Evolutionary conservation across 1,140 invertebrate species (phyloP).

Genomic region (Solen grandis): DNA sequence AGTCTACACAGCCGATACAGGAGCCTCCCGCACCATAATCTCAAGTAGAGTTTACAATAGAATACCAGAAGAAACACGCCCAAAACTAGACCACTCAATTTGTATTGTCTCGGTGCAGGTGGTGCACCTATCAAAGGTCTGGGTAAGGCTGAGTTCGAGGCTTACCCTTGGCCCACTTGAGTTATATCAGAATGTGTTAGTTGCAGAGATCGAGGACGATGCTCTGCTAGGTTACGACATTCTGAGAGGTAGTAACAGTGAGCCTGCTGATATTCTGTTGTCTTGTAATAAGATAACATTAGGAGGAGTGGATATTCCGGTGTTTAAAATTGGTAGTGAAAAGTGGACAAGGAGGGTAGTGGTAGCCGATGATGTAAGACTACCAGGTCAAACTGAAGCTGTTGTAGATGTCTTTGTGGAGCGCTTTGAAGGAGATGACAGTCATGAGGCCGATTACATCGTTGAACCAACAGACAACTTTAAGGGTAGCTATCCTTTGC

Average conservation of each 20-base stretch:
- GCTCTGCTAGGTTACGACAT: no score
- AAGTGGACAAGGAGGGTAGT: neutral
- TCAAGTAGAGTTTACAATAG: slow-evolving; percentile 1
- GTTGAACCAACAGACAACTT: slow-evolving; percentile 9
- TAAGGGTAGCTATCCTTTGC: slow-evolving; percentile 4
- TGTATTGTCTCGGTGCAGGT: no score
- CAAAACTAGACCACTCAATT: neutral
- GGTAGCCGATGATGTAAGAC: slow-evolving; percentile 3
- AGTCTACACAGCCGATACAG: slow-evolving; percentile 11
- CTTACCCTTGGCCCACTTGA: slow-evolving; percentile 9
- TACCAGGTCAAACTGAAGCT: slow-evolving; percentile 20
- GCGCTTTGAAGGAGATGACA: slow-evolving; percentile 24
- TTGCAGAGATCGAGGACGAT: slow-evolving; percentile 44
- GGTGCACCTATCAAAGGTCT: neutral
- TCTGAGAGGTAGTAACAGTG: slow-evolving; percentile 9
- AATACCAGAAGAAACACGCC: neutral
- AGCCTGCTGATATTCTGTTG: slow-evolving; percentile 19
- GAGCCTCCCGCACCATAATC: slow-evolving; percentile 1
- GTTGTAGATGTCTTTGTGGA: slow-evolving; percentile 13
- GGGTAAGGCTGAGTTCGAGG: slow-evolving; percentile 17
- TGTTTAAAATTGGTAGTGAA: neutral
- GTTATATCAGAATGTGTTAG: slow-evolving; percentile 15
- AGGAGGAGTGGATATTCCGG: neutral
- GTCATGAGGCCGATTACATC: slow-evolving; percentile 2
- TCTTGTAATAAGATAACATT: slow-evolving; percentile 6